Evolutionary conservation across 2,888 invertebrate species (phyloP).

Genomic region (Palloptera scutellata): DNA sequence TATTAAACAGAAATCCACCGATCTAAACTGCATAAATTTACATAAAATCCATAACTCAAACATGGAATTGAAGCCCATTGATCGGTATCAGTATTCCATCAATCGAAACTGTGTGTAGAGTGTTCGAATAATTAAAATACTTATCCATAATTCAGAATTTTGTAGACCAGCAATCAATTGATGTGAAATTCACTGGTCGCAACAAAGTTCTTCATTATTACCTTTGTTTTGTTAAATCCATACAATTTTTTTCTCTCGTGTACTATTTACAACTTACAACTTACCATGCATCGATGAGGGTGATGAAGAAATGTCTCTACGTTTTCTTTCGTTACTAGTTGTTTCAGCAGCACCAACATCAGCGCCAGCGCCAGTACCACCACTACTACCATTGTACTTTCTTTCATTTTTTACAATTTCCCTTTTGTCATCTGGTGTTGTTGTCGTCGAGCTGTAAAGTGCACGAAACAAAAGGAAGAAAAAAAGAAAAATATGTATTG

Average conservation of each 20-base stretch:
- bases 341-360: slow-evolving; percentile 25
- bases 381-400: slow-evolving; percentile 45
- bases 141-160: no score
- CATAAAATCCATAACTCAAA: no score
- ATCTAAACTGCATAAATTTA: no score
- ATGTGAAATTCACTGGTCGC: no score
- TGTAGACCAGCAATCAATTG: no score
- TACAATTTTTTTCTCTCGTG: background rate
- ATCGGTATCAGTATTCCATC: no score
- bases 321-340: slow-evolving; percentile 39
- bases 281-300: slow-evolving; percentile 61
- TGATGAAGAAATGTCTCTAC: slow-evolving; percentile 57
- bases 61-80: no score
- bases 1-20: no score
- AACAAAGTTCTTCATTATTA: no score
- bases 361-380: slow-evolving; percentile 23
- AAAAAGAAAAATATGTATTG: slow-evolving; percentile 16
- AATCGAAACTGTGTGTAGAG: no score
- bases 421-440: slow-evolving; percentile 6
- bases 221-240: background rate
- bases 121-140: no score
- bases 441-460: slow-evolving; percentile 32
- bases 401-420: slow-evolving; percentile 48
- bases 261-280: slow-evolving; percentile 20
- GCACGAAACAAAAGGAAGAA: slow-evolving; percentile 3